A percentile compares a stretch with the other conserved stretches of the same genome.
These are phyloP conservation scores for Stomatorhinus ivindoensis DNA, from an alignment of 2,113 vertebrate species.

Conservation along the genomic window DNA sequence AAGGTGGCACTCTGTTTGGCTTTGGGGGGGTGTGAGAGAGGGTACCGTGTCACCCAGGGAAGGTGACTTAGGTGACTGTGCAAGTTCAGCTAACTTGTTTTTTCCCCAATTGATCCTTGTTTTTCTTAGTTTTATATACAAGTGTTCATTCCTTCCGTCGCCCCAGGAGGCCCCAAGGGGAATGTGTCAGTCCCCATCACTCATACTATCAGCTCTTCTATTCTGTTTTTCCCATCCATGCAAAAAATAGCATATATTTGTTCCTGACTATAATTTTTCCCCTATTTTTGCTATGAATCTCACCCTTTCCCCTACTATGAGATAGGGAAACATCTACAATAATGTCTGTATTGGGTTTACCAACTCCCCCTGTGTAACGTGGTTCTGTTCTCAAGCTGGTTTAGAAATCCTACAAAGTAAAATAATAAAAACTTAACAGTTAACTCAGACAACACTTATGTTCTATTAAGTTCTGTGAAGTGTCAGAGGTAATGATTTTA, in stretches of 20 bases:
- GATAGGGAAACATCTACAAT: background rate
- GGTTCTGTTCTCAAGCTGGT: background rate
- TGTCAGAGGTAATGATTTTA: background rate
- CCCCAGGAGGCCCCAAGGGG: background rate
- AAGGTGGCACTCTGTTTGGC: background rate
- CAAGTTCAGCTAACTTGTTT: background rate
- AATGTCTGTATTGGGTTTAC: background rate
- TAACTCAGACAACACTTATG: background rate
- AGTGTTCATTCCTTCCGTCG: background rate
- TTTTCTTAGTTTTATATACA: background rate
- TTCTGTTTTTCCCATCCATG: conserved; percentile 1
- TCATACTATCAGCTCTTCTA: background rate
- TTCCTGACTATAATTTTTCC: background rate
- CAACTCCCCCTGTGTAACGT: background rate
- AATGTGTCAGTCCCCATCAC: background rate
- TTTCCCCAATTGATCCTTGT: background rate
- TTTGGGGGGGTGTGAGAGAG: background rate
- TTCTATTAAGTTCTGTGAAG: background rate
- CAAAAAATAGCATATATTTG: background rate
- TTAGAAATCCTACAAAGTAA: background rate
- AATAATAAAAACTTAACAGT: background rate
- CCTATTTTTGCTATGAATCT: background rate
- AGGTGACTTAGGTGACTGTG: background rate
- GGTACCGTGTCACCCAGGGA: background rate
- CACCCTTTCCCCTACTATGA: background rate